Percentiles rank a stretch among this genome's conserved stretches.
These are phyloP conservation scores for Melanophora roralis DNA, from an alignment of 2,888 invertebrate species.

Conservation along the genomic window DNA sequence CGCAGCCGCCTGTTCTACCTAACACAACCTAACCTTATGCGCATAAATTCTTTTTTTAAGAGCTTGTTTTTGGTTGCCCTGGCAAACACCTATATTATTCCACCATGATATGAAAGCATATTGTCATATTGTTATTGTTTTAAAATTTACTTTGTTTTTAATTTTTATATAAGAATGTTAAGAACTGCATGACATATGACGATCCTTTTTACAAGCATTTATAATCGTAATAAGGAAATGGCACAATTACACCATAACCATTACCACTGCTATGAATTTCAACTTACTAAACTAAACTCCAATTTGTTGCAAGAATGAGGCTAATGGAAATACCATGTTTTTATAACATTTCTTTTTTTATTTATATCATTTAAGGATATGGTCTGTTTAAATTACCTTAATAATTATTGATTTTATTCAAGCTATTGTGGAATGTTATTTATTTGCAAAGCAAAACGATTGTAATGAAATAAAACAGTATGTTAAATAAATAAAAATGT, in stretches of 20 bases:
- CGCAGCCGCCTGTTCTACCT: too few species aligned
- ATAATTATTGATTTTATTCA: conserved; percentile 29
- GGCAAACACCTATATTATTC: too few species aligned
- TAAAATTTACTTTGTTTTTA: too few species aligned
- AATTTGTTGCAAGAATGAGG: conserved; percentile 34
- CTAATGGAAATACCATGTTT: conserved; percentile 48
- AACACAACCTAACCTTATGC: too few species aligned
- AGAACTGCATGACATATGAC: too few species aligned
- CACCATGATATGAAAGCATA: too few species aligned
- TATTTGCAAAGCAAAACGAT: neutral
- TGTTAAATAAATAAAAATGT: neutral
- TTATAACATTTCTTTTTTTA: conserved; percentile 1
- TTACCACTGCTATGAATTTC: neutral
- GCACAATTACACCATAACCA: too few species aligned
- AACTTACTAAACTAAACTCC: neutral
- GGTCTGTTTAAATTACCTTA: neutral
- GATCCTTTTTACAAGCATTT: neutral
- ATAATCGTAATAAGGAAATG: too few species aligned
- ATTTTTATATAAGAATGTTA: too few species aligned
- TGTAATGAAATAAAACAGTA: neutral
- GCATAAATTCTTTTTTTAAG: too few species aligned
- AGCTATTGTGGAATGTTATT: conserved; percentile 14
- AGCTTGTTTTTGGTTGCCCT: too few species aligned
- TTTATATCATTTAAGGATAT: neutral
- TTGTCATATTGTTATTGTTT: too few species aligned